These are phyloP conservation scores for Eupeodes corollae DNA, from an alignment of 1,140 invertebrate genomes.

Conservation along the genomic window DNA sequence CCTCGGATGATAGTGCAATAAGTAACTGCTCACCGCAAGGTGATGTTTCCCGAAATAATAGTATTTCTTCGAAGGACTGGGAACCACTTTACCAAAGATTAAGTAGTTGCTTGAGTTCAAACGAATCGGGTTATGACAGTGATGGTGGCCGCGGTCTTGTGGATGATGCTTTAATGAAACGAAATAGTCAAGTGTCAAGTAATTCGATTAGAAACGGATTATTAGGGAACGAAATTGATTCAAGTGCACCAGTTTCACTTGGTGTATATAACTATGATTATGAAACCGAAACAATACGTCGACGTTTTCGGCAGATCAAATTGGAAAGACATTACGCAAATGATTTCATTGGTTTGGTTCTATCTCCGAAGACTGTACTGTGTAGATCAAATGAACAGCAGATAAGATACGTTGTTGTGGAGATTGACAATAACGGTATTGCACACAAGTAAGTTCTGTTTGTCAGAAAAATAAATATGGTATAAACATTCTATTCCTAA, in stretches of 20 bases:
- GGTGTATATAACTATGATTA: conserved; percentile 34
- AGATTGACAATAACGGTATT: conserved; percentile 66
- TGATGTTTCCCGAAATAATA: conserved; percentile 33
- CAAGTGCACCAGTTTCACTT: conserved; percentile 24
- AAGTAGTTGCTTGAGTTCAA: conserved; percentile 63
- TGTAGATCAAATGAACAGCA: conserved; percentile 43
- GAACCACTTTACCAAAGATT: conserved; percentile 44
- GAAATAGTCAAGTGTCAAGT: neutral
- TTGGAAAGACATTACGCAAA: conserved; percentile 48
- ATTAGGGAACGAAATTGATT: neutral
- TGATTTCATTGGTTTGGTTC: conserved; percentile 56
- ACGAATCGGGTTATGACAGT: conserved; percentile 73
- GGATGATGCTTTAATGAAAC: neutral
- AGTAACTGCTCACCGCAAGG: conserved; percentile 12
- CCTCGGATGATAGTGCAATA: conserved; percentile 15
- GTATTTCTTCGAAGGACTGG: conserved; percentile 37
- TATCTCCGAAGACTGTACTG: conserved; percentile 51
- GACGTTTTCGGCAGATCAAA: conserved; percentile 44
- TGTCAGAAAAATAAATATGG: too few relatives aligned
- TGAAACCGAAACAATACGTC: conserved; percentile 28
- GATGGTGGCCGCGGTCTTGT: conserved; percentile 47
- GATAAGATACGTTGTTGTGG: conserved; percentile 68
- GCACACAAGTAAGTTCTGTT: conserved; percentile 61
- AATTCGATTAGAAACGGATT: neutral
- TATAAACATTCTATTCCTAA: too few relatives aligned